phyloP scores from a whole-genome alignment of 2,113 vertebrate genomes.

The Corythornis madagascariensis region DNA sequence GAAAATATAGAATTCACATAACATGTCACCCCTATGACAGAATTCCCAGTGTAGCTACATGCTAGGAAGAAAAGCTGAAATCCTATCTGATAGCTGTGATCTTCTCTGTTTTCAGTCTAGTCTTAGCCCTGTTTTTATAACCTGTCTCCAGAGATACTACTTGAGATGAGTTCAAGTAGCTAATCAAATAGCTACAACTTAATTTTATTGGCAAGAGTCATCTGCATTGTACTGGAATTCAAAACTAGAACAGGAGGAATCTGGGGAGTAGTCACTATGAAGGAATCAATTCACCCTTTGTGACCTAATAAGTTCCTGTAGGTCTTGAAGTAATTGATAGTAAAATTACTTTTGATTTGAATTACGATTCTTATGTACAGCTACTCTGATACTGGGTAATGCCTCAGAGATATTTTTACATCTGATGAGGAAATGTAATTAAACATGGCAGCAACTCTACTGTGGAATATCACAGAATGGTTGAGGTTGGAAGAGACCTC shows the following conservation, averaged over 20 bases:
- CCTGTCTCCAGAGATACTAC: not conserved
- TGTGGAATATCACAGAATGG: not conserved
- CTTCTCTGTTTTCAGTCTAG: not conserved
- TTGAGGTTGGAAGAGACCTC: not conserved
- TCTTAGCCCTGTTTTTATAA: not conserved
- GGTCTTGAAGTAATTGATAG: not conserved
- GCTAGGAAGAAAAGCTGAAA: slow-evolving; percentile 17
- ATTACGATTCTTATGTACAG: not conserved
- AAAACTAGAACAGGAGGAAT: not conserved
- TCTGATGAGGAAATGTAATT: not conserved
- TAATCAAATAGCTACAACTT: not conserved
- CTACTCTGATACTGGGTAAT: not conserved
- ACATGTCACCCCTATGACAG: not conserved
- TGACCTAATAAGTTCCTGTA: not conserved
- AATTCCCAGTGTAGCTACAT: not conserved
- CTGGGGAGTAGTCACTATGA: accelerated
- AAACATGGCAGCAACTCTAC: not conserved
- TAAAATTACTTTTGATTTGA: not conserved
- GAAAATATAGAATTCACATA: slow-evolving; percentile 15
- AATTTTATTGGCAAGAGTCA: not conserved
- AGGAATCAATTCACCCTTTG: not conserved
- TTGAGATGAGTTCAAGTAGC: not conserved
- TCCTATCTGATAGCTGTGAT: not conserved
- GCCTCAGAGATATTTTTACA: not conserved
- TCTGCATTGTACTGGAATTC: not conserved